A percentile compares a stretch with the other conserved stretches of the same genome.
phyloP scores from a whole-genome alignment of 1,140 invertebrate genomes.

The Halyomorpha halys region DNA sequence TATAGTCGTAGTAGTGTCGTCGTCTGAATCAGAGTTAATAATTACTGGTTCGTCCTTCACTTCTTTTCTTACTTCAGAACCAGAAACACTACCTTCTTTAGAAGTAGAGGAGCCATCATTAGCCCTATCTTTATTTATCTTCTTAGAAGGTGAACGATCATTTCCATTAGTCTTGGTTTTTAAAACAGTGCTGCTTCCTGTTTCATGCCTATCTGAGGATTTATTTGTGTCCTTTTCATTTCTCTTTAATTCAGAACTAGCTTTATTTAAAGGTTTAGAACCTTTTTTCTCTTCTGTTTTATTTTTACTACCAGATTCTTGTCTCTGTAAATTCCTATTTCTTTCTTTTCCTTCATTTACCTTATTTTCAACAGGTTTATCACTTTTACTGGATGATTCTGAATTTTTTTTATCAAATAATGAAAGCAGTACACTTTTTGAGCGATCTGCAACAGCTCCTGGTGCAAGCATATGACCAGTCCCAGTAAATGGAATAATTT shows the following conservation, averaged over 20 bases:
- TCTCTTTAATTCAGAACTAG: no score
- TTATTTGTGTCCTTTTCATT: no score
- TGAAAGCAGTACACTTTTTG: neutral
- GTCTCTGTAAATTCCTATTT: no score
- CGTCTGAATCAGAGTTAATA: neutral
- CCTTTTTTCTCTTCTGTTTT: neutral
- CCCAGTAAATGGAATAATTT: neutral
- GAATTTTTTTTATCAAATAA: neutral
- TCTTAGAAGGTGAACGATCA: no score
- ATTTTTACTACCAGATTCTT: neutral
- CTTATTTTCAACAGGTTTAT: no score
- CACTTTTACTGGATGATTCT: neutral
- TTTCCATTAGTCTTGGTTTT: no score
- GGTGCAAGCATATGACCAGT: neutral
- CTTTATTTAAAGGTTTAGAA: no score
- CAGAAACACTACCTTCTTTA: no score
- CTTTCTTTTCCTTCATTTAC: no score
- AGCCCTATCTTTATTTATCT: no score
- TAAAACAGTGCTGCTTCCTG: neutral
- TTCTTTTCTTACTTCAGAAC: no score
- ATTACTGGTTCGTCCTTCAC: neutral
- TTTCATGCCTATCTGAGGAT: neutral
- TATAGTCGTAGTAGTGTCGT: neutral
- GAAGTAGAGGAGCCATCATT: no score
- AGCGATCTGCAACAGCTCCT: neutral